Conservation (phyloP, 2,113 vertebrate species). For the Misgurnus mizolepis region DNA sequence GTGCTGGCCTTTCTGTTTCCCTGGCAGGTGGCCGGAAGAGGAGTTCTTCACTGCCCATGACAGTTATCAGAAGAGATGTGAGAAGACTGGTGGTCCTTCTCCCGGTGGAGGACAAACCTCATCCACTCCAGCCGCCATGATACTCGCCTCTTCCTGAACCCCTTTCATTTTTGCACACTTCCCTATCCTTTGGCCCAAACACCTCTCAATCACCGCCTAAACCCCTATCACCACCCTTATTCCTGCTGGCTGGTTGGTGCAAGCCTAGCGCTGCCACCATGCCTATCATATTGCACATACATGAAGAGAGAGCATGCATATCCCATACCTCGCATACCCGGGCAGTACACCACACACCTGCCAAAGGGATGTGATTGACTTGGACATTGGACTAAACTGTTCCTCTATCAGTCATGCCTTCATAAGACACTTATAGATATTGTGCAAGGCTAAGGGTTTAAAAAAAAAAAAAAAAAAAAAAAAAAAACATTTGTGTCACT, state of each 20-base stretch:
- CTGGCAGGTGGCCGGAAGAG: too few species aligned
- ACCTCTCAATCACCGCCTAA: not conserved
- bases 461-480: too few species aligned
- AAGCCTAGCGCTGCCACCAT: conserved; percentile 28
- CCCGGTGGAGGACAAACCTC: conserved; percentile 9
- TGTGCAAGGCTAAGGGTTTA: too few species aligned
- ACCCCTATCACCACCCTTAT: not conserved
- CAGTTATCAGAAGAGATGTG: conserved; percentile 18
- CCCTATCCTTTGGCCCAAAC: not conserved
- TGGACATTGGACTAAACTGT: too few species aligned
- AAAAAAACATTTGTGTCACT: too few species aligned
- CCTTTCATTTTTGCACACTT: not conserved
- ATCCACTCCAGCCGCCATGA: not conserved
- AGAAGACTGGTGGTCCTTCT: conserved; percentile 26
- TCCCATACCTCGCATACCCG: conserved; percentile 3
- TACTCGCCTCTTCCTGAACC: not conserved
- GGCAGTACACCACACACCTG: not conserved
- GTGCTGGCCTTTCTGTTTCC: too few species aligned
- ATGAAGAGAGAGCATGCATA: conserved; percentile 13
- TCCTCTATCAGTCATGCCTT: too few species aligned
- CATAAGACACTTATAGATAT: too few species aligned
- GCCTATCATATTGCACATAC: conserved; percentile 30
- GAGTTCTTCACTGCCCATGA: not conserved
- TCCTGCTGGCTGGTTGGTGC: conserved; percentile 15
- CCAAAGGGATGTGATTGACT: not conserved